Evolutionary conservation across 2,888 invertebrate genomes (phyloP), one percentile per base, ranked within the genome.

Genomic region (Pseudococcus jackbeardsleyi): DNA sequence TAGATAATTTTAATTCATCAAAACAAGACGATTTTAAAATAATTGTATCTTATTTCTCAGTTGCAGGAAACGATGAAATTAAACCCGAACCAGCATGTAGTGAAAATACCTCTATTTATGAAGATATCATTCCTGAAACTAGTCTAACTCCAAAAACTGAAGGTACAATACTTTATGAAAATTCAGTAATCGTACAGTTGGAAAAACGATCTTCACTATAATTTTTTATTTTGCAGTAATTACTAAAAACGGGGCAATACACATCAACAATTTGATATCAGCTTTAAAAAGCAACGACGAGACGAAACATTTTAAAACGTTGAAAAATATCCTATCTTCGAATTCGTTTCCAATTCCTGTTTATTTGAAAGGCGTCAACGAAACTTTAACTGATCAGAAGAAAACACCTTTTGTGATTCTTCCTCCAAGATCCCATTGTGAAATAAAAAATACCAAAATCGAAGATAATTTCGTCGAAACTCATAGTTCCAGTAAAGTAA

Each of bases 391-490:
- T 11, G 46, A 82, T 82, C 79, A 82, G 46, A 82, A 46, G 26
- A 82, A 82, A 82, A 82, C 39, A 3, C 79, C 79, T 82, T 82
- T 82, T 82, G 79, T 82, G 19, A 82, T 82, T 19, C 79, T 82
- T 82, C 79, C 79, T 7, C 79, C 79, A 12, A 82, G 46, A 82
- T 82, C 79, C 6, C 79, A 82, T 19, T 39, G 54, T 6, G 48
- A 50, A 46, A 79, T 79, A 26, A 48, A 88, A 50, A 82, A 88
- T 82, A 77, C 77, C 7, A 88, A 88, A 82, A n/a, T 88, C 12
- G 26, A 79, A 82, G 88, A 88, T 77, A 79, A 79, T 33, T 82
- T 88, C 19, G 82, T 88, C 2, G 82, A 54, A 88, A 88, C 88
- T 54, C 59, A 82, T 46, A 82, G 79, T 8, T 82, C 79, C 19